Evolutionary conservation across 2,113 vertebrate species (phyloP), one percentile per base, ranked within the genome.

Genomic region (Sclerurus mexicanus): DNA sequence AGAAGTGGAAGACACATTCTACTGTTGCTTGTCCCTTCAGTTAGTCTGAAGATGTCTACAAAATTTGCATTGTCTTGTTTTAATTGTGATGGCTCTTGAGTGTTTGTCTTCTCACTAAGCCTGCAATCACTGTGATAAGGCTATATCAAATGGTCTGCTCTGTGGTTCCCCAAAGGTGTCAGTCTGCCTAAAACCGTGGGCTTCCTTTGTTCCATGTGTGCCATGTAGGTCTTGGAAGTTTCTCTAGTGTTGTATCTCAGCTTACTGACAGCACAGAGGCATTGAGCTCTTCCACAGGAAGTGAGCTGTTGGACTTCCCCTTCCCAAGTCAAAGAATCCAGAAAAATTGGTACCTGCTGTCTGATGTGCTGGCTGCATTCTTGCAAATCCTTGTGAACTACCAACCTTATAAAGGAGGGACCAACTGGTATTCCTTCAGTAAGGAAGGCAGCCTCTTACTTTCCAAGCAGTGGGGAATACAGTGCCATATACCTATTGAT

Each of bases 401-500:
- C 24, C 60, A 85, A n/a, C 28, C 22, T 47, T 81, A 33, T 58
- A 60, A 85, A 82, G 73, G 42, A 75, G 40, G 24, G 12, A 23
- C 6, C 63, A 86, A 27, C 40, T 85, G 49, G 31, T 64, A 73
- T 20, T 59, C 8, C 39, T 53, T 86, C 25, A 56, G 40, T 71
- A 79, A 49, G 37, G 33, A 69, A 47, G n/a, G 47, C 7, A 56
- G 44, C 7, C 42, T 49, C 18, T 30, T 50, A 10, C 18, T 76
- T 78, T 78, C 64, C 66, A 58, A n/a, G 16, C 27, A 52, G 35
- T 25, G 66, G 30, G 31, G 35, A 80, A 62, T 49, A 28, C 11
- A 18, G 8, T 80, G 59, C 25, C 20, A 11, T 15, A 50, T 56
- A 66, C 24, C 8, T 83, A 13, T 52, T 0, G 0, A 21, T 27